phyloP scores from a whole-genome alignment of 30 jellyfish, hydroid and myxozoan genomes.

The Cassiopea xamachana region DNA sequence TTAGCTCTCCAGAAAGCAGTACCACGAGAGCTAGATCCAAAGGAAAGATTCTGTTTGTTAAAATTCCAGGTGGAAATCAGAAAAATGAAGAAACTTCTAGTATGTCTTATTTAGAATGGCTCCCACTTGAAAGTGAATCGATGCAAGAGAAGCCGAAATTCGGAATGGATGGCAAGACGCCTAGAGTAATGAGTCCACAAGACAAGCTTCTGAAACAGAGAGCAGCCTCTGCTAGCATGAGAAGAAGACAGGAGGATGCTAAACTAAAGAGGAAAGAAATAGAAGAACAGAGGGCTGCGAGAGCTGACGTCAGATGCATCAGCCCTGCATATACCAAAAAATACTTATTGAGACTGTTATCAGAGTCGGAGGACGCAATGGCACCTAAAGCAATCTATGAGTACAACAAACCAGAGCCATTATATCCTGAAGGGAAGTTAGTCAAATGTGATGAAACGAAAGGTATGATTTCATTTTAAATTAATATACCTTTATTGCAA shows the following conservation, averaged over 20 bases:
- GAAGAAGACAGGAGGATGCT: conserved; percentile 53
- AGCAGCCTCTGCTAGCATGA: conserved; percentile 47
- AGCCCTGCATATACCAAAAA: conserved; percentile 59
- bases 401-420: conserved; percentile 68
- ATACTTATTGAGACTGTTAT: conserved; percentile 5
- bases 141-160: not conserved
- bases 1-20: not conserved
- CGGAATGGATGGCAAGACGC: not conserved
- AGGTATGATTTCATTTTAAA: not conserved
- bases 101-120: not conserved
- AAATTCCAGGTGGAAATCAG: not conserved
- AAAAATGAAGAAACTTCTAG: not conserved
- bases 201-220: conserved; percentile 62
- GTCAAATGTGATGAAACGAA: not conserved
- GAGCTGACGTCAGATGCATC: conserved; percentile 39
- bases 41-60: not conserved
- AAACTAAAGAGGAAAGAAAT: conserved; percentile 52
- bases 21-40: not conserved
- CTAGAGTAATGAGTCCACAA: conserved; percentile 53
- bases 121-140: not conserved
- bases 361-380: conserved; percentile 8
- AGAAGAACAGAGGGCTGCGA: conserved; percentile 38
- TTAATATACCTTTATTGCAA: not conserved
- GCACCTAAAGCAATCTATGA: conserved; percentile 21
- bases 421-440: conserved; percentile 6